Evolutionary conservation across 2,113 vertebrate species (phyloP), one percentile per base, ranked within the genome.

Genomic region (Pogona vitticeps): DNA sequence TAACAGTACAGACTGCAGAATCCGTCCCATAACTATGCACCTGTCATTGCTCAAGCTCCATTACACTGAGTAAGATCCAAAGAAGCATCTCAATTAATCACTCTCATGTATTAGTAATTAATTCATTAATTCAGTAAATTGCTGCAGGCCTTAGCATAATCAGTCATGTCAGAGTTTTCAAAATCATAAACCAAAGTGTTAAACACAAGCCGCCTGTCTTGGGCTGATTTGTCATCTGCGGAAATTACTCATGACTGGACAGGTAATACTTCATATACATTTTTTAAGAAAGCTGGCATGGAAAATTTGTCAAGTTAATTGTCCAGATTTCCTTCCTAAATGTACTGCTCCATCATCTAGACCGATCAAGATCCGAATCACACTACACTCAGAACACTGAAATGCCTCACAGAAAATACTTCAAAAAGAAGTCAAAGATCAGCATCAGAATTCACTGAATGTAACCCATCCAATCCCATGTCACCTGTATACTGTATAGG

Each of bases 101-200:
- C 80, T 88, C 87, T 90, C 91, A 88, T 92, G 91, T 95, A 94
- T 91, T 90, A 90, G 92, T 94, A 94, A 94, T 92, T 94, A 94
- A 95, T 95, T 95, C 92, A 96, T 95, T 94, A 95, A 96, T 94
- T 94, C 85, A 91, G 94, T 89, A 94, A 93, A 94, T 94, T 95
- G 90, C 93, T 94, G 59, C 84, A 92, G 93, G 91, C 90, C 89
- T 90, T 9, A 76, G 86, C 46, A 91, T 94, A 95, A 96, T 96
- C 90, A 94, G 84, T 94, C 91, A 96, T 89, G 93, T 95, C 91
- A 92, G 82, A 90, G 91, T 93, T 93, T 95, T 89, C 89, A 87
- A 90, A 95, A 92, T 94, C 90, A 95, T 93, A 93, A 91, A 73
- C 91, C 90, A 56, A 95, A 94, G 63, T 90, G 92, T 94, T 95